phyloP scores from a whole-genome alignment of 1,140 invertebrate species.

The Dendrolimus punctatus region DNA sequence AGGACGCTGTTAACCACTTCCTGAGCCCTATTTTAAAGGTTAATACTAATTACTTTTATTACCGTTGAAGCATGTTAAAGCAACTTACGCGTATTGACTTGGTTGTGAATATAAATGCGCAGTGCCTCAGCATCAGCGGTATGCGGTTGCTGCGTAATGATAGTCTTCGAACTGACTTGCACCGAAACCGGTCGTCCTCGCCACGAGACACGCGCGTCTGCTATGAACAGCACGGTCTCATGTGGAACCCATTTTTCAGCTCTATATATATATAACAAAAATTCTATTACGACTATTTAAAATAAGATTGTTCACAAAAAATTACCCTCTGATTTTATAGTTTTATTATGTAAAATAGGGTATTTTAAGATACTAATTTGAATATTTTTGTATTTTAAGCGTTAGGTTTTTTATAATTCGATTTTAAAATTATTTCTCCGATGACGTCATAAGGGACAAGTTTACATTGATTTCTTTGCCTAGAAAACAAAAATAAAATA shows the following conservation, averaged over 20 bases:
- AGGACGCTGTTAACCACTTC: too few relatives aligned
- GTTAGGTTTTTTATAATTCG: too few relatives aligned
- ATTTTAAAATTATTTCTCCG: too few relatives aligned
- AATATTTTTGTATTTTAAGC: too few relatives aligned
- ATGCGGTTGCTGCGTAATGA: conserved; percentile 72
- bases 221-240: conserved; percentile 70
- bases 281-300: background rate
- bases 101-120: conserved; percentile 55
- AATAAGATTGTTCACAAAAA: too few relatives aligned
- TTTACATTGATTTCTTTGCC: too few relatives aligned
- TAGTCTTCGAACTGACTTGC: conserved; percentile 46
- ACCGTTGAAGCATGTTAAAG: background rate
- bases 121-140: conserved; percentile 66
- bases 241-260: conserved; percentile 64
- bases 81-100: conserved; percentile 34
- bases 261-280: conserved; percentile 18
- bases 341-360: too few relatives aligned
- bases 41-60: background rate
- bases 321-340: too few relatives aligned
- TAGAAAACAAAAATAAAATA: too few relatives aligned
- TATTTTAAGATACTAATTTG: too few relatives aligned
- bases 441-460: too few relatives aligned
- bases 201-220: conserved; percentile 68
- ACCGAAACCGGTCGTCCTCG: conserved; percentile 37
- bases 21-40: too few relatives aligned